Evolutionary conservation across 2,797 vertebrate species (phyloP).

Genomic region (Geotrypetes seraphini): DNA sequence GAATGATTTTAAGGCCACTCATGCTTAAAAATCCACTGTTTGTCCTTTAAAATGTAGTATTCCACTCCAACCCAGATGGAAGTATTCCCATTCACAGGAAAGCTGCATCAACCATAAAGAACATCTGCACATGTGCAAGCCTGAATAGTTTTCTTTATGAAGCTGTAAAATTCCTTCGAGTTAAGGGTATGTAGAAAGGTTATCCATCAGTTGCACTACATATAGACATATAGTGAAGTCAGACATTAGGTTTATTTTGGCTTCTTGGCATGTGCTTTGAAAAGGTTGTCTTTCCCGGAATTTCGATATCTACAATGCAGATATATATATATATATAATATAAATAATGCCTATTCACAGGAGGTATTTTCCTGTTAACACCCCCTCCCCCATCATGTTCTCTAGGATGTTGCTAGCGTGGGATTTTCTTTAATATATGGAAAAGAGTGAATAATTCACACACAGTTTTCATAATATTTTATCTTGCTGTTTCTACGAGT

Average conservation of each 20-base stretch:
- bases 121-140: constrained; percentile 39
- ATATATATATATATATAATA: constrained; percentile 36
- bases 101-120: constrained; percentile 34
- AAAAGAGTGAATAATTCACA: constrained; percentile 32
- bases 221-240: constrained; percentile 30
- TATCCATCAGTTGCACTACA: constrained; percentile 32
- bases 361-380: constrained; percentile 32
- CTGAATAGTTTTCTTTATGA: constrained; percentile 24
- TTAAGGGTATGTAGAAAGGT: constrained; percentile 33
- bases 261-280: constrained; percentile 48
- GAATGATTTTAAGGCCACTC: constrained; percentile 58
- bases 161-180: constrained; percentile 32
- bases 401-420: no score
- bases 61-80: constrained; percentile 38
- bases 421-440: no score
- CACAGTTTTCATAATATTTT: constrained; percentile 36
- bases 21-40: constrained; percentile 59
- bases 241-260: constrained; percentile 24
- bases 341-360: constrained; percentile 30
- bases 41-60: constrained; percentile 54
- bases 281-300: constrained; percentile 25
- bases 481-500: constrained; percentile 28
- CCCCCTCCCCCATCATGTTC: no score
- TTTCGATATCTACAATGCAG: constrained; percentile 14
- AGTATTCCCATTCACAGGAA: constrained; percentile 39